These are phyloP conservation scores for Chiroxiphia lanceolata DNA, from an alignment of 2,797 vertebrate species.

Conservation along the genomic window DNA sequence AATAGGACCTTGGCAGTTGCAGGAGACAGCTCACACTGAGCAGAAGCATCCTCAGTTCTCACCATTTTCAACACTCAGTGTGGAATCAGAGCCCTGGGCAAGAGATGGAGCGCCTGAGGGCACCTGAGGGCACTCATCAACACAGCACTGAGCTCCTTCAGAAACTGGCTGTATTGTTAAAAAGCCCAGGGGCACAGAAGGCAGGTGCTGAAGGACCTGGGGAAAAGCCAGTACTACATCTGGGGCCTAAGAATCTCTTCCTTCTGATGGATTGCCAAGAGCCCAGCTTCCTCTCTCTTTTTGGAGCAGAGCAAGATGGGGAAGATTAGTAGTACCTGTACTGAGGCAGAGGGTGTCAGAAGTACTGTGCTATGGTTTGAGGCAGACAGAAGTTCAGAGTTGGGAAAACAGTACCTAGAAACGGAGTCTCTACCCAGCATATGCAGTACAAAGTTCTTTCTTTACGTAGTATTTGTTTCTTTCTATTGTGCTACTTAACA, in stretches of 20 bases:
- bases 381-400: neutral
- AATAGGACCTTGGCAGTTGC: neutral
- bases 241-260: neutral
- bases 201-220: neutral
- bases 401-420: neutral
- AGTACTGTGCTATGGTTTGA: neutral
- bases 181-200: neutral
- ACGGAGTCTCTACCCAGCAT: neutral
- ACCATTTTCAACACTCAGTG: neutral
- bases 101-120: rapidly evolving
- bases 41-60: neutral
- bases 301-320: neutral
- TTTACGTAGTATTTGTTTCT: neutral
- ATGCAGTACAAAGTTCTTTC: neutral
- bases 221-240: neutral
- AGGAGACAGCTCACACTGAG: neutral
- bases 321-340: neutral
- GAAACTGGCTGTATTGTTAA: neutral
- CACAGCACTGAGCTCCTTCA: neutral
- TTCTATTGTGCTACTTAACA: neutral
- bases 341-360: neutral
- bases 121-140: neutral
- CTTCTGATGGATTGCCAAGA: neutral
- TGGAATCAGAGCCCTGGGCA: neutral
- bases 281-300: neutral